phyloP scores from a whole-genome alignment of 2,113 vertebrate species.

The Gymnorhina tibicen region DNA sequence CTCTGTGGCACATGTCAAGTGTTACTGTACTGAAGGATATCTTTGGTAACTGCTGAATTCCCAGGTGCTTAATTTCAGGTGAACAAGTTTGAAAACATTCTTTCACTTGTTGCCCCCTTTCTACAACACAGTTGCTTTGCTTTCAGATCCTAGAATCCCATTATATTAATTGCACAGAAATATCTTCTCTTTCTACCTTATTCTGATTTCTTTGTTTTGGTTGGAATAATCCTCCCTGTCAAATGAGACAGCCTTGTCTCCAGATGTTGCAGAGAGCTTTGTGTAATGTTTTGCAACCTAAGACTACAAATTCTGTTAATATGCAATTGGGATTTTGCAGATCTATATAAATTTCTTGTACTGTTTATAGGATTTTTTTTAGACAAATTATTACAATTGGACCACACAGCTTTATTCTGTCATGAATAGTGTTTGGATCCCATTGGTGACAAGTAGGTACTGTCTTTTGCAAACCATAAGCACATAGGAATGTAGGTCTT shows the following conservation, averaged over 20 bases:
- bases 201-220: background rate
- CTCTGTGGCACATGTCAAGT: background rate
- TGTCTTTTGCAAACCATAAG: background rate
- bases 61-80: background rate
- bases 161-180: background rate
- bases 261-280: background rate
- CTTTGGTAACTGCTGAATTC: background rate
- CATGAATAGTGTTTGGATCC: background rate
- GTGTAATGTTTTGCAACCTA: background rate
- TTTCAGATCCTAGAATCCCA: background rate
- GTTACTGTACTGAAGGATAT: background rate
- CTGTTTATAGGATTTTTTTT: background rate
- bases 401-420: background rate
- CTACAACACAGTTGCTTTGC: background rate
- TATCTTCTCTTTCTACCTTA: background rate
- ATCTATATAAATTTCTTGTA: background rate
- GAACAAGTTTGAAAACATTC: background rate
- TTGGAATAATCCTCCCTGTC: background rate
- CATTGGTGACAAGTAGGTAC: background rate
- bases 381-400: background rate
- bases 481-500: background rate
- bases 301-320: background rate
- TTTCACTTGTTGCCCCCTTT: background rate
- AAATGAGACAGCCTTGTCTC: background rate
- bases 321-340: background rate